A percentile compares a stretch with the other conserved stretches of the same genome.
phyloP scores from a whole-genome alignment of 1,140 invertebrate genomes.

The Wiebesia pumilae region DNA sequence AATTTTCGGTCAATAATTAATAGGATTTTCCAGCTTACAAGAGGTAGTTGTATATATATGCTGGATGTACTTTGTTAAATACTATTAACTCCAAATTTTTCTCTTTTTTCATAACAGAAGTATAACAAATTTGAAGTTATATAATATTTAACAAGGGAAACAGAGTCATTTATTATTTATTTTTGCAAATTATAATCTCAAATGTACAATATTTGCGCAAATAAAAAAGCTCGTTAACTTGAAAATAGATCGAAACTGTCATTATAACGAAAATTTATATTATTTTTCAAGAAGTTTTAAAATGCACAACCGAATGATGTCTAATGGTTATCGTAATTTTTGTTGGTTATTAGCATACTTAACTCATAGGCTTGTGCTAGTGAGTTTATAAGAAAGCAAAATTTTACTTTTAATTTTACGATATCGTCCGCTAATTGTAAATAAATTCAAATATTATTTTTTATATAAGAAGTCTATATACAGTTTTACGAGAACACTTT shows the following conservation, averaged over 20 bases:
- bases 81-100: not conserved
- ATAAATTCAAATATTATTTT: no score
- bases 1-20: not conserved
- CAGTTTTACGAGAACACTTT: no score
- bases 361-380: not conserved
- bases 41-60: not conserved
- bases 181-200: conserved; percentile 14
- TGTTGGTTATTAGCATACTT: not conserved
- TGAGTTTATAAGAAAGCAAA: not conserved
- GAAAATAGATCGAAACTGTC: conserved; percentile 23
- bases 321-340: not conserved
- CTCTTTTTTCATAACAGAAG: not conserved
- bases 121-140: not conserved
- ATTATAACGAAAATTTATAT: conserved; percentile 3
- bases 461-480: no score
- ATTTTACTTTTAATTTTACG: not conserved
- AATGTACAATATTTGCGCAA: not conserved
- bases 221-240: conserved; percentile 25
- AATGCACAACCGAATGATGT: not conserved
- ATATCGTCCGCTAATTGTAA: no score
- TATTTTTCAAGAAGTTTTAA: not conserved
- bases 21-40: not conserved
- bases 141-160: not conserved
- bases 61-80: conserved; percentile 10
- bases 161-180: conserved; percentile 5